phyloP scores from a whole-genome alignment of 2,888 invertebrate genomes.

The Agrotis ipsilon region DNA sequence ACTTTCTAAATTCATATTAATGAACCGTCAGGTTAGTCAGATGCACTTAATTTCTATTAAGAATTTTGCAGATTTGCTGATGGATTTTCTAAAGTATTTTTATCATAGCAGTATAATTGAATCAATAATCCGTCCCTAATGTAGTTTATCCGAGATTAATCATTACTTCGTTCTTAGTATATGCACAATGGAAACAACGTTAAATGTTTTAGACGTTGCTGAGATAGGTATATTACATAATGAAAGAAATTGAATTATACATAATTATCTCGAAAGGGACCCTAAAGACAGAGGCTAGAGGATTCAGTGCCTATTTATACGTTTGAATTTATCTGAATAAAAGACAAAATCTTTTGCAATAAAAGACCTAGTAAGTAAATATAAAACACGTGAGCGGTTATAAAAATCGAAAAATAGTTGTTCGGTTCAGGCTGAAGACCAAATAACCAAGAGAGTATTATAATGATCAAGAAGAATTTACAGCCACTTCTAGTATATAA shows the following conservation, averaged over 20 bases:
- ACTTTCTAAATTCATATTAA: neutral
- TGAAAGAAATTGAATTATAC: neutral
- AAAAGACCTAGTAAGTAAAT: no score
- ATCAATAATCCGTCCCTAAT: constrained; percentile 13
- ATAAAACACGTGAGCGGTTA: no score
- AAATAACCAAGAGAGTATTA: no score
- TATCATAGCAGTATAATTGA: constrained; percentile 10
- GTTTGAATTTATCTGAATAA: no score
- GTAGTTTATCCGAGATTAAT: constrained; percentile 7
- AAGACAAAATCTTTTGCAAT: no score
- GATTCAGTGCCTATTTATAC: no score
- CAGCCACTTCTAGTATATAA: constrained; percentile 10
- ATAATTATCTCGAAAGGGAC: neutral
- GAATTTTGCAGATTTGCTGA: constrained; percentile 1
- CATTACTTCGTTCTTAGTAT: constrained; percentile 8
- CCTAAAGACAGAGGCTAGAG: no score
- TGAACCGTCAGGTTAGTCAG: neutral
- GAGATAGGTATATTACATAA: no score
- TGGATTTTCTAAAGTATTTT: constrained; percentile 11
- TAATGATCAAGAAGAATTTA: neutral
- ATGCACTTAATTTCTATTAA: neutral
- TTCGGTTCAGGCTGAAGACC: no score
- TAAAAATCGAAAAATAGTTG: no score
- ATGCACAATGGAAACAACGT: neutral
- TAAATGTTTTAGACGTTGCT: no score